Evolutionary conservation across 1,140 invertebrate genomes (phyloP).

Genomic region (Halotydeus destructor): DNA sequence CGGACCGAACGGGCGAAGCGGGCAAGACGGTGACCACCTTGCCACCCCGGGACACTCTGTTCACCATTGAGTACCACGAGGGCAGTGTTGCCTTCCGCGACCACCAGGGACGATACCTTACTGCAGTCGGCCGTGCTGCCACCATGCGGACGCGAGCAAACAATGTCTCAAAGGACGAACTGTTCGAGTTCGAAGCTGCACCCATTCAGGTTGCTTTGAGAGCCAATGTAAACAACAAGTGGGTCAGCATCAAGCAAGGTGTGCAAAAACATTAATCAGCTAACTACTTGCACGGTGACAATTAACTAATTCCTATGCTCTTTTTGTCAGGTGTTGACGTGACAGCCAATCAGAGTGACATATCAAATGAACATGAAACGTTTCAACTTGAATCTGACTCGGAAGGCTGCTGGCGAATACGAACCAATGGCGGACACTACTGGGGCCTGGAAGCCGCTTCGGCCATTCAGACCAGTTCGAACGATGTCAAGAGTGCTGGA

Average conservation of each 20-base stretch:
- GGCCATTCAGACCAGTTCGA: conserved; percentile 3
- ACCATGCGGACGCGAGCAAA: conserved; percentile 77
- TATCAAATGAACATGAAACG: conserved; percentile 68
- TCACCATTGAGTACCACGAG: conserved; percentile 80
- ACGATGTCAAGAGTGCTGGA: background rate
- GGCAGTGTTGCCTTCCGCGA: conserved; percentile 57
- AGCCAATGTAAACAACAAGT: conserved; percentile 72
- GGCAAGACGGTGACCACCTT: background rate
- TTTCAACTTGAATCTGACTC: conserved; percentile 83
- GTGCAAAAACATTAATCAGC: conserved; percentile 22
- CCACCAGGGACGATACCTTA: conserved; percentile 59
- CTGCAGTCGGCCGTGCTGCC: conserved; percentile 83
- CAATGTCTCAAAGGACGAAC: conserved; percentile 78
- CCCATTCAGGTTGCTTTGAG: conserved; percentile 50
- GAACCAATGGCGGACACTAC: conserved; percentile 88
- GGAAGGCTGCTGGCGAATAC: conserved; percentile 74
- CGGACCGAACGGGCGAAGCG: too few relatives aligned
- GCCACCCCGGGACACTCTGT: conserved; percentile 46
- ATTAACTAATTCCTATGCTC: too few relatives aligned
- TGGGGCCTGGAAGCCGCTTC: conserved; percentile 66
- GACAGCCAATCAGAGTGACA: conserved; percentile 91
- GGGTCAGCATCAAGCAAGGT: conserved; percentile 95
- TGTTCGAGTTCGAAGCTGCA: conserved; percentile 88
- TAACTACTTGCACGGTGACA: too few relatives aligned
- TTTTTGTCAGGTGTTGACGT: conserved; percentile 80